Conservation (phyloP, 2,113 vertebrate species). For the Crotalus tigris region DNA sequence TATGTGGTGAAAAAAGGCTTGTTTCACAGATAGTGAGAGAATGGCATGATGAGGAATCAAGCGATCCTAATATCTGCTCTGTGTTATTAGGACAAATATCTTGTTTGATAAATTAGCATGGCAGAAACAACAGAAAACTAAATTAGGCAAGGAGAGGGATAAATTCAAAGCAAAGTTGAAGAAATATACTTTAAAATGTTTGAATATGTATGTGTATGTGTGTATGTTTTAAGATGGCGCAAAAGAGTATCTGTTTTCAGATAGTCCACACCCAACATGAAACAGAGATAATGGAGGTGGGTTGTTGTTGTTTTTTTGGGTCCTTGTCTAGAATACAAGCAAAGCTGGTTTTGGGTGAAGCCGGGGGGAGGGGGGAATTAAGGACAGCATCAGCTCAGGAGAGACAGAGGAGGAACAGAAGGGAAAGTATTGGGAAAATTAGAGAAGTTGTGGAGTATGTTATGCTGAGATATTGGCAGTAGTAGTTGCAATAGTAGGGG, state of each 20-base stretch:
- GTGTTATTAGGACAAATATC: slow-evolving; percentile 14
- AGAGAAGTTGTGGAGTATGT: neutral
- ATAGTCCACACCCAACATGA: neutral
- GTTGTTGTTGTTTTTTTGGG: no score
- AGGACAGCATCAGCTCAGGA: neutral
- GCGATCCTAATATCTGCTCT: neutral
- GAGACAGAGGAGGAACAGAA: neutral
- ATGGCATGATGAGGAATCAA: neutral
- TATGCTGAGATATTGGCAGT: neutral
- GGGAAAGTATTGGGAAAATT: neutral
- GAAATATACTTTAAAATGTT: neutral
- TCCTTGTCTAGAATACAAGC: neutral
- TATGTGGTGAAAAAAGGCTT: neutral
- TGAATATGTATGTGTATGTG: slow-evolving; percentile 9
- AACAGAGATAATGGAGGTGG: neutral
- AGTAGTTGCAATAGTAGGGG: neutral
- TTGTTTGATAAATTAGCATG: neutral
- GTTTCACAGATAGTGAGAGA: slow-evolving; percentile 10
- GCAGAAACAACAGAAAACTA: neutral
- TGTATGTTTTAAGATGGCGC: neutral
- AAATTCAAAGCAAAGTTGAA: neutral
- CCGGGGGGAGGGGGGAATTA: fast-evolving
- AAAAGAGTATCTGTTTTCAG: neutral
- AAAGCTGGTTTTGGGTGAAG: neutral
- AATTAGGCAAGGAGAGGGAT: neutral